Evolutionary conservation across 2,888 invertebrate species (phyloP), one percentile per base, ranked within the genome.

Genomic region (Sceliomorpha sp.): DNA sequence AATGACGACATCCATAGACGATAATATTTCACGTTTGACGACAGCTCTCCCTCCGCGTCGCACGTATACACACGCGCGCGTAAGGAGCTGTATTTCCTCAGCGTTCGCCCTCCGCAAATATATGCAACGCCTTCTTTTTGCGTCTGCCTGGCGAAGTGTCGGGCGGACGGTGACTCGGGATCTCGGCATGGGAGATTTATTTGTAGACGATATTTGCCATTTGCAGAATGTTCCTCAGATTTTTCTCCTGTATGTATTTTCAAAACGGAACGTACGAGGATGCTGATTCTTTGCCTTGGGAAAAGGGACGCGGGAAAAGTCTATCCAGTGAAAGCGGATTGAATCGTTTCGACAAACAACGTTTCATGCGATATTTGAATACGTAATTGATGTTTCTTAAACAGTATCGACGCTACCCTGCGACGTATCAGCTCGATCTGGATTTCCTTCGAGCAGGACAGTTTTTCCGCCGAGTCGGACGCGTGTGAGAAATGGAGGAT

Each of bases 191-290:
- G 9, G 17, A 34, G 63, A 63, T 70, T 63, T 70, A 60, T 70
- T 64, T 64, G 50, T 48, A 48, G 63, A 56, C 39, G 63, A 63
- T 70, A 63, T 70, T 70, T 70, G 59, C 63, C 53, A 59, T 59
- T 62, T 51, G 50, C 44, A 39, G 24, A 45, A 50, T 9, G 58
- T 15, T 42, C 32, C 20, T 45, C 7, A 34, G 45, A 45, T 70
- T 64, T 69, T 48, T 37, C 36, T 55, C 39, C 13, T 26, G 17
- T 67, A 31, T 63, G 40, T 69, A 63, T 63, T 69, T 69, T 53
- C 56, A 39, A 51, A 68, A 51, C 50, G 62, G 51, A 62, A 58
- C 53, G 58, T 47, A 53, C 50, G 26, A 64, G 3, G 42, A 45
- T 27, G 48, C 15, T 44, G 67, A 62, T 68, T 45, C 60, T 62